Conservation (phyloP, 2,888 invertebrate genomes). For the Luffia ferchaultella region DNA sequence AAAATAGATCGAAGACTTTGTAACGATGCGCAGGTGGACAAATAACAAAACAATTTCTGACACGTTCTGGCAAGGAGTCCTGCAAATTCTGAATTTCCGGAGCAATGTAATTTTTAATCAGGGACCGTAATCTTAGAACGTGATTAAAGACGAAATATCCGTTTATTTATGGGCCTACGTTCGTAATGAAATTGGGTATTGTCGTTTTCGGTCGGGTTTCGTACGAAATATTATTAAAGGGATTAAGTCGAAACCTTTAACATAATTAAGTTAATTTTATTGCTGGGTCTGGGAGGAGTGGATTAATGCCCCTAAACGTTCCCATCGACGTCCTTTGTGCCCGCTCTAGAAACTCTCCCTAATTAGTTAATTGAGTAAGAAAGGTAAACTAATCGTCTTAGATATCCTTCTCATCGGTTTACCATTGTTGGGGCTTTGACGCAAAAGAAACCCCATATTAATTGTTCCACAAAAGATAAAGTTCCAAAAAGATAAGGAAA, state of each 20-base stretch:
- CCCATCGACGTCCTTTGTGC: neutral
- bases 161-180: too few species aligned
- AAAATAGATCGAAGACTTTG: too few species aligned
- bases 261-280: neutral
- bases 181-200: neutral
- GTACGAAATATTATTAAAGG: slow-evolving; percentile 1
- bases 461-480: neutral
- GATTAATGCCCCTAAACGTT: slow-evolving; percentile 1
- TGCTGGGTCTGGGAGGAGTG: neutral
- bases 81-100: too few species aligned
- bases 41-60: too few species aligned
- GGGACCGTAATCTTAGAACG: too few species aligned
- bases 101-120: too few species aligned
- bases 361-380: neutral
- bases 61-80: too few species aligned
- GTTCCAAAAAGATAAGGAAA: neutral
- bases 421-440: neutral
- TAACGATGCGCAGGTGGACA: too few species aligned
- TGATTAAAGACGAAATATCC: too few species aligned
- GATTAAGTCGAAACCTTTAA: neutral
- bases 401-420: neutral
- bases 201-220: neutral
- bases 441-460: neutral
- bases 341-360: neutral
- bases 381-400: neutral